Percentiles rank a stretch among this genome's conserved stretches.
These are phyloP conservation scores for Cryptocheilus praepositus DNA, from an alignment of 2,888 invertebrate species.

Conservation along the genomic window DNA sequence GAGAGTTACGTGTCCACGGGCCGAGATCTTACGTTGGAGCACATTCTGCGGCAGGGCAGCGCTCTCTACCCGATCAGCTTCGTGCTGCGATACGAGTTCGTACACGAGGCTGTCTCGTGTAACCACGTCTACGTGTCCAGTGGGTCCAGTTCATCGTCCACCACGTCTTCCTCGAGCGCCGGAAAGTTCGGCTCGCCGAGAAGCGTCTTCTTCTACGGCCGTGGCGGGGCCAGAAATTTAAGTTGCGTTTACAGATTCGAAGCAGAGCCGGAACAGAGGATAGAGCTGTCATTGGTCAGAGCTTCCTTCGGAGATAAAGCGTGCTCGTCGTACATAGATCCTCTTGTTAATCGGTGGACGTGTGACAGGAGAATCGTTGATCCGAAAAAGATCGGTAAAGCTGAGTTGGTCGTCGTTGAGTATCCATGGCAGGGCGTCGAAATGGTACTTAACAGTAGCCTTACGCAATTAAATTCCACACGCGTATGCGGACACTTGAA, in stretches of 20 bases:
- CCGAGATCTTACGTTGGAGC: constrained; percentile 85
- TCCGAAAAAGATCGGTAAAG: constrained; percentile 46
- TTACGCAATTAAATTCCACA: too few relatives aligned
- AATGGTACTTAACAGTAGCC: constrained; percentile 70
- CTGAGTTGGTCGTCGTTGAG: constrained; percentile 64
- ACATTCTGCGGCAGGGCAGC: constrained; percentile 86
- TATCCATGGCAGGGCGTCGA: constrained; percentile 76
- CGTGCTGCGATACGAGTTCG: constrained; percentile 88
- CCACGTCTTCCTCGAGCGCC: constrained; percentile 60
- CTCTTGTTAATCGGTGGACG: constrained; percentile 81
- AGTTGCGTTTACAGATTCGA: constrained; percentile 87
- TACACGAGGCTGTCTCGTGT: constrained; percentile 77
- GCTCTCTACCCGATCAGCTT: constrained; percentile 87
- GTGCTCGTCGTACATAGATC: constrained; percentile 82
- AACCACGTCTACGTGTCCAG: constrained; percentile 70
- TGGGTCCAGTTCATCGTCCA: constrained; percentile 45
- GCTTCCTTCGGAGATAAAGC: constrained; percentile 83
- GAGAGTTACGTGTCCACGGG: constrained; percentile 88
- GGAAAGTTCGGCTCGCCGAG: constrained; percentile 85
- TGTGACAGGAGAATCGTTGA: constrained; percentile 76
- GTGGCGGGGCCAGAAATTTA: constrained; percentile 86
- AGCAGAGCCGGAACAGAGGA: constrained; percentile 81
- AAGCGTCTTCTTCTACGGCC: constrained; percentile 88
- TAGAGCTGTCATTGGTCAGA: constrained; percentile 83
- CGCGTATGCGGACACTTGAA: background rate